These are phyloP conservation scores for Melanerpes formicivorus DNA, from an alignment of 2,113 vertebrate species.

Conservation along the genomic window DNA sequence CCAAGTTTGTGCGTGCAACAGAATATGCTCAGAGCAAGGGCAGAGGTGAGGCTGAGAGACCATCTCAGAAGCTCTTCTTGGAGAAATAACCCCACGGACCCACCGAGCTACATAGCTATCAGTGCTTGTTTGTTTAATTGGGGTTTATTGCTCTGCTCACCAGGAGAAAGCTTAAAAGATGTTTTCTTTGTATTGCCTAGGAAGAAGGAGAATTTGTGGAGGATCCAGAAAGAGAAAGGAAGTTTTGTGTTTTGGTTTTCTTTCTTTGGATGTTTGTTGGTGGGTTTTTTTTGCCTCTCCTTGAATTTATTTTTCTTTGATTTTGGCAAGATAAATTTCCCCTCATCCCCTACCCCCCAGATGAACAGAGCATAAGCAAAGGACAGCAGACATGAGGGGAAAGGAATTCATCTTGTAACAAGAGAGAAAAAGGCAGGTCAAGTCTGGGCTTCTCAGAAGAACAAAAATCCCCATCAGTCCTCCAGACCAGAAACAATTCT, in stretches of 20 bases:
- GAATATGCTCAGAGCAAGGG: not conserved
- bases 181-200: constrained; percentile 3
- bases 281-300: rapidly evolving
- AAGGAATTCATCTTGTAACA: not conserved
- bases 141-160: not conserved
- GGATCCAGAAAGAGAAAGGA: not conserved
- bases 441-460: not conserved
- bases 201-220: not conserved
- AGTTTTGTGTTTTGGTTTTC: not conserved
- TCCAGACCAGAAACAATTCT: not conserved
- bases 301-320: not conserved
- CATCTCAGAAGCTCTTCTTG: not conserved
- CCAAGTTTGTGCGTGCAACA: rapidly evolving
- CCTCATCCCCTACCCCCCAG: not conserved
- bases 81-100: not conserved
- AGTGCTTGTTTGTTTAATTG: not conserved
- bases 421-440: not conserved
- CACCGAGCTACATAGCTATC: rapidly evolving
- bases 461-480: not conserved
- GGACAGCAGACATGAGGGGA: not conserved
- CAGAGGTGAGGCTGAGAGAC: not conserved
- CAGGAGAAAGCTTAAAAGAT: not conserved
- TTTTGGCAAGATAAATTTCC: not conserved
- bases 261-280: not conserved
- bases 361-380: not conserved